Evolutionary conservation across 2,797 vertebrate species (phyloP).

Genomic region (Glossophaga mutica): DNA sequence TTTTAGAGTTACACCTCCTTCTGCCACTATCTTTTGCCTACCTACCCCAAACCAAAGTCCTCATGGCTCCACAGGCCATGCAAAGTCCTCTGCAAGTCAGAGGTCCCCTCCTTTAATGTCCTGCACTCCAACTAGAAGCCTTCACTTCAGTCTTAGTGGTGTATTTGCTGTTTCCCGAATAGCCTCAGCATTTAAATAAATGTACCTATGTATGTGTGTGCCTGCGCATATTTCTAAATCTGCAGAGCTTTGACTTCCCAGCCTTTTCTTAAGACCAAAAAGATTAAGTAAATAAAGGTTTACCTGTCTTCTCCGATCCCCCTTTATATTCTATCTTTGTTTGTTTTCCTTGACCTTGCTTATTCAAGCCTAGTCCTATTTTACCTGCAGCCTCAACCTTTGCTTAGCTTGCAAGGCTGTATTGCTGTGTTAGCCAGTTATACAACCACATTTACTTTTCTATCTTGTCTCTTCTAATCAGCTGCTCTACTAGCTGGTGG

Average conservation of each 20-base stretch:
- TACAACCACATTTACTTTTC: constrained; percentile 1
- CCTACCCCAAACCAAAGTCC: not conserved
- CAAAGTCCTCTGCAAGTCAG: not conserved
- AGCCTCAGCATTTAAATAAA: not conserved
- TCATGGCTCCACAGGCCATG: not conserved
- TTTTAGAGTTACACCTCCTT: not conserved
- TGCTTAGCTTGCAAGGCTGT: constrained; percentile 61
- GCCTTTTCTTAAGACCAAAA: not conserved
- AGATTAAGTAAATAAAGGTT: not conserved
- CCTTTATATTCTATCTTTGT: not conserved
- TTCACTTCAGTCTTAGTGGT: not conserved
- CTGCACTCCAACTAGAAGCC: not conserved
- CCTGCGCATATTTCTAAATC: not conserved
- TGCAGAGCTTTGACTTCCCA: not conserved
- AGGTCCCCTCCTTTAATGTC: not conserved
- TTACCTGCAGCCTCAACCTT: not conserved
- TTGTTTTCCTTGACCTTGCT: constrained; percentile 30
- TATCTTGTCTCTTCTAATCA: constrained; percentile 61
- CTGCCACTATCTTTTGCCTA: not conserved
- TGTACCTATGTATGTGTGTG: not conserved
- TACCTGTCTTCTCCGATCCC: not conserved
- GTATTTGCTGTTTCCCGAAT: not conserved
- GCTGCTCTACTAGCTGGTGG: constrained; percentile 35
- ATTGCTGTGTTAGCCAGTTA: constrained; percentile 60
- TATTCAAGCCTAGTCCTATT: constrained; percentile 4